These are phyloP conservation scores for Ditula angustiorana DNA, from an alignment of 2,888 invertebrate genomes.

Conservation along the genomic window DNA sequence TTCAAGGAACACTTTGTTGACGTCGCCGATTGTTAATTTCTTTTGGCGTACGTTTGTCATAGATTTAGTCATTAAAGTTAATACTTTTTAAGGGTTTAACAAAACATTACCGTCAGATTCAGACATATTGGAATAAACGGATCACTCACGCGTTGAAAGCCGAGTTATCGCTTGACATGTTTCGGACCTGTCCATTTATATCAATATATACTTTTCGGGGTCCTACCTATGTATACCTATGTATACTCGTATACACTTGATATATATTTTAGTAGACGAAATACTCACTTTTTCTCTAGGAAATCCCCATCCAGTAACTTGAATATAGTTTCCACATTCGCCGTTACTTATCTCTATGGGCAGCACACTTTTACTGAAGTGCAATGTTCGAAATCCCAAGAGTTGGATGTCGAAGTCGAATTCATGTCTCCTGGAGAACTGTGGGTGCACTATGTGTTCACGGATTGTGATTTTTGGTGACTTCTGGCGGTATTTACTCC, in stretches of 20 bases:
- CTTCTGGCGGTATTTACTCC: conserved; percentile 55
- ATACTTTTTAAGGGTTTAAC: no score
- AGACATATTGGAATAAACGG: no score
- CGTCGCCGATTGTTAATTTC: background rate
- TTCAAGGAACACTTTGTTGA: background rate
- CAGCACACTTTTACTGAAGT: conserved; percentile 49
- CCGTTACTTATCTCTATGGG: conserved; percentile 53
- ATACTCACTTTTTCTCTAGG: conserved; percentile 59
- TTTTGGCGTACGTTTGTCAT: background rate
- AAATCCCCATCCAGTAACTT: conserved; percentile 72
- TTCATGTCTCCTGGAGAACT: conserved; percentile 53
- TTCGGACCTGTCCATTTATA: background rate
- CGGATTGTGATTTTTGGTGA: conserved; percentile 53
- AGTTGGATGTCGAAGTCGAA: conserved; percentile 72
- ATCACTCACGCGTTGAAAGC: no score
- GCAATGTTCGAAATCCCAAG: conserved; percentile 52
- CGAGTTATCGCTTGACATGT: no score
- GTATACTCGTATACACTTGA: background rate
- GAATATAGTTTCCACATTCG: conserved; percentile 48
- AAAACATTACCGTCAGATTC: background rate
- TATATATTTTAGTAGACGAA: background rate
- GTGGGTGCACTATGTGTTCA: conserved; percentile 60
- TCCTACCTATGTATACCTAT: background rate
- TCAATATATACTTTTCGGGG: background rate
- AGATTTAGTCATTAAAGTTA: no score